Percentiles rank a stretch among this genome's conserved stretches.
phyloP scores from a whole-genome alignment of 2,888 invertebrate genomes.

The Cataglyphis altisquamis region DNA sequence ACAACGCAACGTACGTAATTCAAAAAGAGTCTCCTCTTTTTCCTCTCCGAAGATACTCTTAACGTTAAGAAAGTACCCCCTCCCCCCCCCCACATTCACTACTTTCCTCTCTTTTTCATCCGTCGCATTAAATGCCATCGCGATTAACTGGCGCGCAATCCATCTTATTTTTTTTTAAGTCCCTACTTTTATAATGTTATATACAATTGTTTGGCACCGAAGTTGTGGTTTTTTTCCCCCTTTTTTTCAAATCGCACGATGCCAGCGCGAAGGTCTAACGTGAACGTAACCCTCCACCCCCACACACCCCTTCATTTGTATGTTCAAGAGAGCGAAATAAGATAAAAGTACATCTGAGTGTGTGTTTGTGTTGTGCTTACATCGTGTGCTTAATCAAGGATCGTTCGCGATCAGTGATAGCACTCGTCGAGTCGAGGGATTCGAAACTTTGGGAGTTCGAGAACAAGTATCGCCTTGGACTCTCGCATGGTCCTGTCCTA shows the following conservation, averaged over 20 bases:
- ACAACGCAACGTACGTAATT: slow-evolving; percentile 79
- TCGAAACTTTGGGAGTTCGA: slow-evolving; percentile 35
- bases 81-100: neutral
- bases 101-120: slow-evolving; percentile 32
- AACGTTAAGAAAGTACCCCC: slow-evolving; percentile 24
- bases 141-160: slow-evolving; percentile 44
- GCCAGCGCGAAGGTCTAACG: slow-evolving; percentile 70
- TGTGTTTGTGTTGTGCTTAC: slow-evolving; percentile 1
- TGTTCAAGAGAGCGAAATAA: slow-evolving; percentile 11
- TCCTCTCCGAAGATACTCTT: slow-evolving; percentile 12
- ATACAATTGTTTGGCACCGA: slow-evolving; percentile 85
- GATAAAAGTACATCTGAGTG: slow-evolving; percentile 9
- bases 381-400: neutral
- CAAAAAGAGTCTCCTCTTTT: slow-evolving; percentile 71
- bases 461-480: slow-evolving; percentile 18
- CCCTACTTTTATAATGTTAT: slow-evolving; percentile 84
- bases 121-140: slow-evolving; percentile 62
- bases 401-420: slow-evolving; percentile 20
- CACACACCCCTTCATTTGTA: neutral
- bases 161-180: slow-evolving; percentile 63
- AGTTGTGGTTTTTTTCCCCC: slow-evolving; percentile 64
- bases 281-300: slow-evolving; percentile 59
- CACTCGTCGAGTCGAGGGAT: slow-evolving; percentile 4
- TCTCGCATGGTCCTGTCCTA: slow-evolving; percentile 16
- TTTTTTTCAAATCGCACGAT: slow-evolving; percentile 62